Evolutionary conservation across 2,797 vertebrate species (phyloP).

Genomic region (Ctenochaetus hawaiiensis): DNA sequence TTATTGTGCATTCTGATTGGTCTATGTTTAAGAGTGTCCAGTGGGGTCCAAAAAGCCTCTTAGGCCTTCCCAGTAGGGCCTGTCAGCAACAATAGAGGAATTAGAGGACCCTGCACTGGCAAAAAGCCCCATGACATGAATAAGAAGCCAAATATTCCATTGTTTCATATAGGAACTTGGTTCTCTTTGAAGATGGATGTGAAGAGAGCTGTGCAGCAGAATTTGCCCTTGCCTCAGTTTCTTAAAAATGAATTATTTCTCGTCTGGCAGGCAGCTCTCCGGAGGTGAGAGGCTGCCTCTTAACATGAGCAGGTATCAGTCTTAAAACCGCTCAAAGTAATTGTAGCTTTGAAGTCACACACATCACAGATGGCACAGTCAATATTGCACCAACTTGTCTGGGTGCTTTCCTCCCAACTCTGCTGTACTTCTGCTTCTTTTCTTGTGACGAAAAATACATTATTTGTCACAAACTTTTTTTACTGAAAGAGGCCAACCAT

Average conservation of each 20-base stretch:
- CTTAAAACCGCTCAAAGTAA: conserved; percentile 86
- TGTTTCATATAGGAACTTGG: conserved; percentile 83
- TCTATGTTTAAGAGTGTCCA: conserved; percentile 77
- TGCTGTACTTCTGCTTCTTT: conserved; percentile 59
- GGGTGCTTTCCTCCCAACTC: conserved; percentile 75
- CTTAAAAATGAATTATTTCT: conserved; percentile 85
- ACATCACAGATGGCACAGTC: conserved; percentile 83
- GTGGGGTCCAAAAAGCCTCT: conserved; percentile 79
- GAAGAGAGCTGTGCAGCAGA: conserved; percentile 75
- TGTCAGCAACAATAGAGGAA: conserved; percentile 79
- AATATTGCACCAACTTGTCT: conserved; percentile 85
- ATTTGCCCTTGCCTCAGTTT: conserved; percentile 80
- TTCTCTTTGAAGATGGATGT: conserved; percentile 81
- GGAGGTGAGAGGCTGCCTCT: conserved; percentile 83
- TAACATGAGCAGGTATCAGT: conserved; percentile 85
- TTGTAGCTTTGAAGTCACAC: conserved; percentile 86
- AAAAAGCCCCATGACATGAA: conserved; percentile 71
- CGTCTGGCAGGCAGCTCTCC: conserved; percentile 83
- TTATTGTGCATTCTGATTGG: conserved; percentile 79
- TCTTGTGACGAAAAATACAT: conserved; percentile 69
- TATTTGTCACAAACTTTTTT: conserved; percentile 79
- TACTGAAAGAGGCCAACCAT: conserved; percentile 80
- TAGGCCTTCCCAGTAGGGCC: conserved; percentile 73
- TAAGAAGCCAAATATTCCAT: conserved; percentile 80
- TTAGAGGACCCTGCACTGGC: conserved; percentile 71